Evolutionary conservation across 2,113 vertebrate species (phyloP).

Genomic region (Spermophilus dauricus): DNA sequence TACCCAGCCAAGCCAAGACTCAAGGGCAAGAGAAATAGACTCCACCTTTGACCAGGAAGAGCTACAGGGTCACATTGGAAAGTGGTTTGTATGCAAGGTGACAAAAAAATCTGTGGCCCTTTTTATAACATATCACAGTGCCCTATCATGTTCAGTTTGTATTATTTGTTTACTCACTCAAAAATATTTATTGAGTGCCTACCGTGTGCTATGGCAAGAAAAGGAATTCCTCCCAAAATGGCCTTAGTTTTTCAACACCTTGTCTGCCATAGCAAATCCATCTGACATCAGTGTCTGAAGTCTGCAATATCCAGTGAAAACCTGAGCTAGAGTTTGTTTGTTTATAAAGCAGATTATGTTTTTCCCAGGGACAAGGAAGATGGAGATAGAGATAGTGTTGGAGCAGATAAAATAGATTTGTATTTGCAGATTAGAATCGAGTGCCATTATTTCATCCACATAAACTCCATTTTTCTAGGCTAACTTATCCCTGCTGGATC

Average conservation of each 20-base stretch:
- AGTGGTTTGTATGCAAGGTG: not conserved
- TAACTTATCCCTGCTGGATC: slow-evolving; percentile 52
- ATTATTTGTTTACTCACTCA: not conserved
- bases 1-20: not conserved
- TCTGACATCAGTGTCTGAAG: not conserved
- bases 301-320: not conserved
- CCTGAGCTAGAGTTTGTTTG: not conserved
- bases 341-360: not conserved
- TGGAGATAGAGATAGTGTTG: not conserved
- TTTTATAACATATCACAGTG: not conserved
- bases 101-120: not conserved
- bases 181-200: not conserved
- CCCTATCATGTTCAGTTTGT: not conserved
- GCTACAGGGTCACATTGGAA: not conserved
- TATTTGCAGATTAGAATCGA: slow-evolving; percentile 57
- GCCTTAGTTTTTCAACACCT: not conserved
- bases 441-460: slow-evolving; percentile 25
- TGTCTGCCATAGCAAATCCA: not conserved
- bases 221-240: not conserved
- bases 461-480: not conserved
- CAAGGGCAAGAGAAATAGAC: not conserved
- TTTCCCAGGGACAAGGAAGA: not conserved
- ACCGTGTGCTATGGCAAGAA: not conserved
- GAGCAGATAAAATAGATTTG: not conserved
- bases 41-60: not conserved